Percentiles rank a stretch among this genome's conserved stretches.
These are phyloP conservation scores for Sicus ferrugineus DNA, from an alignment of 2,888 invertebrate genomes.

Conservation along the genomic window DNA sequence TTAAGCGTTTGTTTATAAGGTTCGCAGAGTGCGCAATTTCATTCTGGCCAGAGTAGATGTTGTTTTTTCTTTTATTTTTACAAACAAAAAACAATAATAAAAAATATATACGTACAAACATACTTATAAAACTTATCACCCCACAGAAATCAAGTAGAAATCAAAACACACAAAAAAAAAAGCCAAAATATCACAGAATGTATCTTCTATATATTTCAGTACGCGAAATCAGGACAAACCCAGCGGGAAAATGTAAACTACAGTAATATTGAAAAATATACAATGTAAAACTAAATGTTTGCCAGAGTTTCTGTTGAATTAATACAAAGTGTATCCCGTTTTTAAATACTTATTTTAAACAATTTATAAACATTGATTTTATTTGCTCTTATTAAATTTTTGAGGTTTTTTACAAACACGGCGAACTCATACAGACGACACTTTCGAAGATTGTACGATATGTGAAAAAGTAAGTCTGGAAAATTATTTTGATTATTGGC, in stretches of 20 bases:
- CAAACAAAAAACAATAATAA: background rate
- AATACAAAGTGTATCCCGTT: too few relatives aligned
- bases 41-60: background rate
- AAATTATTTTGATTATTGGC: too few relatives aligned
- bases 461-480: too few relatives aligned
- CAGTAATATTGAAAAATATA: background rate
- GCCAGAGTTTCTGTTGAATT: background rate
- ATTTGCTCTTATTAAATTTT: too few relatives aligned
- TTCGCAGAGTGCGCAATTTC: background rate
- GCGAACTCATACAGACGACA: too few relatives aligned
- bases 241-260: background rate
- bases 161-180: background rate
- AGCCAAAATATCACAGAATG: background rate
- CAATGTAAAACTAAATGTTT: background rate
- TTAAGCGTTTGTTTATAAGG: background rate
- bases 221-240: background rate
- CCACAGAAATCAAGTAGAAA: conserved; percentile 5
- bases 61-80: background rate
- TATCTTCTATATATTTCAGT: background rate
- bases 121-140: background rate
- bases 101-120: background rate
- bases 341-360: too few relatives aligned
- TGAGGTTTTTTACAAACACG: too few relatives aligned
- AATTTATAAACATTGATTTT: too few relatives aligned
- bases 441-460: too few relatives aligned